Conservation (phyloP, 2,888 invertebrate species). For the Heliconius charithonia region DNA sequence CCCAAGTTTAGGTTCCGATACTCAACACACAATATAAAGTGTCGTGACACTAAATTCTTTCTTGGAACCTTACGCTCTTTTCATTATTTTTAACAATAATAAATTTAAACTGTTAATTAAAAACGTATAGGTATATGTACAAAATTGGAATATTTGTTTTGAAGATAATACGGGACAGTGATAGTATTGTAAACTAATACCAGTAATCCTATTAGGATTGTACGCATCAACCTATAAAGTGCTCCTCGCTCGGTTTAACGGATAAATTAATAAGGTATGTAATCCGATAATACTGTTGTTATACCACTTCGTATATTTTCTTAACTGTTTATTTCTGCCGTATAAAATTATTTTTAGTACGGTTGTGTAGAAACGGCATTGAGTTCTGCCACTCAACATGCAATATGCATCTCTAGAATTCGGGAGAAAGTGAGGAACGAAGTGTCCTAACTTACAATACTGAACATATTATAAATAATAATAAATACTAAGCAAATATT, state of each 20-base stretch:
- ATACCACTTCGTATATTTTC: background rate
- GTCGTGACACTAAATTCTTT: background rate
- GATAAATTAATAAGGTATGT: slow-evolving; percentile 28
- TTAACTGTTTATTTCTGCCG: background rate
- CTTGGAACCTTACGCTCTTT: too few relatives aligned
- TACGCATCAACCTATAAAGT: slow-evolving; percentile 26
- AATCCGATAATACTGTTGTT: slow-evolving; percentile 22
- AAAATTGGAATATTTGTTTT: background rate
- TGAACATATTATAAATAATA: background rate
- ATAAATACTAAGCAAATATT: background rate
- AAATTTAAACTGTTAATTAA: too few relatives aligned
- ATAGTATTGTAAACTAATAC: slow-evolving; percentile 47
- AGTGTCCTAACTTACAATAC: too few relatives aligned
- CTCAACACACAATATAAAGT: background rate
- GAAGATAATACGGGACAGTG: slow-evolving; percentile 34
- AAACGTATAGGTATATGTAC: too few relatives aligned
- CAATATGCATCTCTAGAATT: too few relatives aligned
- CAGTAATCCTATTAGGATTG: slow-evolving; percentile 49
- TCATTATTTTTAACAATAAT: too few relatives aligned
- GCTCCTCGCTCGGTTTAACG: slow-evolving; percentile 23
- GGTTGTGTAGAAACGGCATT: background rate
- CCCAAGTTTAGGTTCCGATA: background rate
- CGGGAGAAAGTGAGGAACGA: too few relatives aligned
- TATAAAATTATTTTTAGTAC: background rate
- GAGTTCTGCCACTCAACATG: too few relatives aligned